Conservation (phyloP, 2,888 invertebrate species). For the Furcula furcula region DNA sequence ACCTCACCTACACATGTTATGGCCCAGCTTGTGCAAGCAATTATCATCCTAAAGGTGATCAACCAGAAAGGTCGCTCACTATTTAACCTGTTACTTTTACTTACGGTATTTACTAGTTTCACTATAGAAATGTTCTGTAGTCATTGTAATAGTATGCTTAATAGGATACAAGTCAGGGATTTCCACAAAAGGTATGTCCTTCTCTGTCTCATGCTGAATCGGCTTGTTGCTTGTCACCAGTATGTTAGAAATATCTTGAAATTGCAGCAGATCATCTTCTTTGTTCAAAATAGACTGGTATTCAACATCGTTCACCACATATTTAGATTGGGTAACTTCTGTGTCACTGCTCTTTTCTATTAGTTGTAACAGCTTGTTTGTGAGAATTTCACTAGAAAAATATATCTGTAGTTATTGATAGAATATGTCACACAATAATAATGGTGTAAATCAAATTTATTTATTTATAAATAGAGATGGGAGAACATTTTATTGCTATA, state of each 20-base stretch:
- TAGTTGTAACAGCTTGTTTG: conserved; percentile 84
- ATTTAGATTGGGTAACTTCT: conserved; percentile 78
- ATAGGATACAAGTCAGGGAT: conserved; percentile 90
- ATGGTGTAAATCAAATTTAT: too few relatives aligned
- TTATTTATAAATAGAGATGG: too few relatives aligned
- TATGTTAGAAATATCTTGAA: conserved; percentile 84
- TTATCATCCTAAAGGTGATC: too few relatives aligned
- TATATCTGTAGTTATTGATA: conserved; percentile 1
- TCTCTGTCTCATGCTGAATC: conserved; percentile 77
- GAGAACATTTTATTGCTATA: too few relatives aligned
- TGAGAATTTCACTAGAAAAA: conserved; percentile 83
- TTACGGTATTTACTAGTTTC: conserved; percentile 86
- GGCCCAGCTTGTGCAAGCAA: too few relatives aligned
- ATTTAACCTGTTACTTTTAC: too few relatives aligned
- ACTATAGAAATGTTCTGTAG: conserved; percentile 84
- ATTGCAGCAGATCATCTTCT: conserved; percentile 83
- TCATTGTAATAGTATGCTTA: conserved; percentile 86
- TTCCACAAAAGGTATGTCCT: conserved; percentile 72
- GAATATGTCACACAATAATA: not conserved
- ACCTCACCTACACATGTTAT: too few relatives aligned
- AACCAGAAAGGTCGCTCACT: too few relatives aligned
- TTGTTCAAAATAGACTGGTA: conserved; percentile 82
- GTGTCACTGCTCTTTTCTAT: conserved; percentile 84
- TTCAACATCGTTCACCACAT: conserved; percentile 81
- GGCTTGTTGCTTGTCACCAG: conserved; percentile 84